A percentile compares a stretch with the other conserved stretches of the same genome.
phyloP scores from a whole-genome alignment of 1,140 invertebrate genomes.

The Bombyx mori region DNA sequence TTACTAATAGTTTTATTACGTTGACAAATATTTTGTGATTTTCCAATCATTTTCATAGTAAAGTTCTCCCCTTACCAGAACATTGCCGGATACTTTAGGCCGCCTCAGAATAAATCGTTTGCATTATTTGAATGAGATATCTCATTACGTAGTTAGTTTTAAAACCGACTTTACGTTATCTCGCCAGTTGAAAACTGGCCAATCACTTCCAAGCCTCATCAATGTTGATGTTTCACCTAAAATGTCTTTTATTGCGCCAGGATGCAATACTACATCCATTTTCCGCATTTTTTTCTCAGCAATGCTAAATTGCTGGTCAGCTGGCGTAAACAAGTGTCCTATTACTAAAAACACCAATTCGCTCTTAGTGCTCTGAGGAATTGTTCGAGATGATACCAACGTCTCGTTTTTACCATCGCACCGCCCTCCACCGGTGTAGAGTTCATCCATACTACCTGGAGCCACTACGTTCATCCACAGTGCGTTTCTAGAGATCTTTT shows the following conservation, averaged over 20 bases:
- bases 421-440: no score
- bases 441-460: no score
- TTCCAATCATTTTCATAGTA: no score
- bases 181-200: constrained; percentile 7
- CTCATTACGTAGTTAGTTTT: constrained; percentile 10
- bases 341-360: constrained; percentile 15
- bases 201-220: constrained; percentile 6
- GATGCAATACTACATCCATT: constrained; percentile 5
- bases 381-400: no score
- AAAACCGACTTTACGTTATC: constrained; percentile 9
- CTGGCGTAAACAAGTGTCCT: constrained; percentile 26
- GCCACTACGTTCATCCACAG: no score
- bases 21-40: no score
- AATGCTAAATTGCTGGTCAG: constrained; percentile 17
- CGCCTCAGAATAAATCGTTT: constrained; percentile 16
- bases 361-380: no score
- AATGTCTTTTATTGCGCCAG: constrained; percentile 16
- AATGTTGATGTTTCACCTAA: constrained; percentile 10
- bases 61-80: no score
- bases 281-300: constrained; percentile 10
- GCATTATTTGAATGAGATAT: constrained; percentile 11
- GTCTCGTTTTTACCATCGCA: no score
- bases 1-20: no score
- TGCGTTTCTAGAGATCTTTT: no score
- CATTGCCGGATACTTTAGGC: constrained; percentile 2